Base-by-base conservation (phyloP, 2,113 vertebrate genomes). In the Setophaga kirtlandii region DNA sequence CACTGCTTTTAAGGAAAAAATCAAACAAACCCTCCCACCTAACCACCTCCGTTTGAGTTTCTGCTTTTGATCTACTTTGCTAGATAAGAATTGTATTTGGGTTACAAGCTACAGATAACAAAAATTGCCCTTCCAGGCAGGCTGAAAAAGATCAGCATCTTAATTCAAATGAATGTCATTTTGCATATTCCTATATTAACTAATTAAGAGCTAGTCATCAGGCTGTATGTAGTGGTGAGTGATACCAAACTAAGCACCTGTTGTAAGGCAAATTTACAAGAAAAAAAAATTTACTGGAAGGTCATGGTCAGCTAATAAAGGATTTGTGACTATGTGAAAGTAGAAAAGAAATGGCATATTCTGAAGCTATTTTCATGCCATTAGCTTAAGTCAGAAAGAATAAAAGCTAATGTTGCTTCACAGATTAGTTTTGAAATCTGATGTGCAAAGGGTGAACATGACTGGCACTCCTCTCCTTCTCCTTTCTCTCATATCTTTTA, bases 331-430 rank as follows among this genome's bases (percentile, higher is more conserved):
- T 18, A 18, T 11, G 52, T 53, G 87, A 98, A 98, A 98, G 96
- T 97, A 97, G 94, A 96, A 95, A 52, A 93, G 70, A 95, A 96
- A 95, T 89, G 64, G 97, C 96, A 92, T 97, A 88, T 97, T 98
- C 89, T 93, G 73, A 97, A 97, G 94, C 76, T 86, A 95, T 98
- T 98, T 98, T 97, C 93, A 96, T 97, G 94, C 94, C 92, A 98
- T 98, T 98, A 98, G 70, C 73, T 95, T 85, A 95, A 96, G 94
- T 98, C 95, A 98, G 65, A 97, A 97, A 96, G 90, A 98, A 98
- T 98, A 97, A 97, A 95, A 93, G 37, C 91, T 97, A 97, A 79
- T 70, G 82, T 89, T 84, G 86, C 88, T 98, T 95, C 95, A 89
- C 94, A 93, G 89, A 97, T 94, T 82, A 94, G 64, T 94, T 97